Evolutionary conservation across 2,888 invertebrate genomes (phyloP).

Genomic region (Hydraecia micacea): DNA sequence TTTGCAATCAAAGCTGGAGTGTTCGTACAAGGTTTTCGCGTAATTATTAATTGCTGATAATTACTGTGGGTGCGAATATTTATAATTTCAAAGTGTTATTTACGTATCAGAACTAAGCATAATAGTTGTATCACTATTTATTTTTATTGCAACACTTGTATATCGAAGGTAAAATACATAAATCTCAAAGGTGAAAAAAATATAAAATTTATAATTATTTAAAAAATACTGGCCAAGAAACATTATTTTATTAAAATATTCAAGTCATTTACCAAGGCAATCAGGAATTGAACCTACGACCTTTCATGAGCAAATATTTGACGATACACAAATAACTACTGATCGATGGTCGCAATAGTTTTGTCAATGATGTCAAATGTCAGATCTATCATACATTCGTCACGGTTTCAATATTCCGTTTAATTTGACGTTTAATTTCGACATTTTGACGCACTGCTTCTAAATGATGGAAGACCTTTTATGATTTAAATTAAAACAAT

Average conservation of each 20-base stretch:
- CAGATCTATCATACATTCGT: slow-evolving; percentile 61
- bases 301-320: slow-evolving; percentile 62
- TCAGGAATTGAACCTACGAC: slow-evolving; percentile 46
- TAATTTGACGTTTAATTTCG: slow-evolving; percentile 45
- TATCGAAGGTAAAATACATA: background rate
- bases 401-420: slow-evolving; percentile 54
- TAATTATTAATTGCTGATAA: slow-evolving; percentile 41
- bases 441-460: slow-evolving; percentile 38
- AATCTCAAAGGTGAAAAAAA: background rate
- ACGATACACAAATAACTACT: slow-evolving; percentile 43
- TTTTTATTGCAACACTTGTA: slow-evolving; percentile 2
- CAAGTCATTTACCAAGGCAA: slow-evolving; percentile 38
- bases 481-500: slow-evolving; percentile 21
- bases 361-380: slow-evolving; percentile 64
- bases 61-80: slow-evolving; percentile 28
- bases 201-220: background rate
- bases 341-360: slow-evolving; percentile 58
- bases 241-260: background rate
- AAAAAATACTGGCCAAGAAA: slow-evolving; percentile 6
- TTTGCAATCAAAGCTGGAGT: slow-evolving; percentile 30
- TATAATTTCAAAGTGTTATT: slow-evolving; percentile 38
- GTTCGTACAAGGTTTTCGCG: slow-evolving; percentile 25
- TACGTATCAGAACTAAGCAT: slow-evolving; percentile 19
- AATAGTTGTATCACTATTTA: slow-evolving; percentile 9
- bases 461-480: slow-evolving; percentile 20